A percentile compares a stretch with the other conserved stretches of the same genome.
Evolutionary conservation across 2,888 invertebrate genomes (phyloP).

Genomic region (Zaprionus bogoriensis): DNA sequence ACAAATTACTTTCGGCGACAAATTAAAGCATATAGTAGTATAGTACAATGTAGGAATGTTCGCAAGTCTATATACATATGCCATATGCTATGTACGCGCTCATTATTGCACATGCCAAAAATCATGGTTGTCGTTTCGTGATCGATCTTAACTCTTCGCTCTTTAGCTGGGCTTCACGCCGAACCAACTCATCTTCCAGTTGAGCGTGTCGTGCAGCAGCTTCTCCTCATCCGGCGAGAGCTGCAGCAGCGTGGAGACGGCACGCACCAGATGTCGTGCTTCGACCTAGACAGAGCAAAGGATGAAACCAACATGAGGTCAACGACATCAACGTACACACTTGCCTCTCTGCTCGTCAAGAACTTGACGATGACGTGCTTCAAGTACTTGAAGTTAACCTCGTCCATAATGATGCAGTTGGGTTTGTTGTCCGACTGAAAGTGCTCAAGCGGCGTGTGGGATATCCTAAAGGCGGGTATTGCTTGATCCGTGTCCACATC

Average conservation of each 20-base stretch:
- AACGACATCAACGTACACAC: no score
- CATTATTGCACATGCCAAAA: conserved; percentile 37
- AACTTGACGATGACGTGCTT: conserved; percentile 97
- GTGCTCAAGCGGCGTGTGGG: conserved; percentile 43
- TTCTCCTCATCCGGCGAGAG: conserved; percentile 94
- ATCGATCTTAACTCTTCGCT: conserved; percentile 85
- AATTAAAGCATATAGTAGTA: conserved; percentile 21
- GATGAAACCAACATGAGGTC: neutral
- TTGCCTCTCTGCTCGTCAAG: conserved; percentile 91
- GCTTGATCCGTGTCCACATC: conserved; percentile 56
- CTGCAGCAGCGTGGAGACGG: conserved; percentile 92
- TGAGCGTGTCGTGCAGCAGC: conserved; percentile 86
- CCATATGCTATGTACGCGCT: conserved; percentile 26
- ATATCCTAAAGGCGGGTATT: conserved; percentile 41
- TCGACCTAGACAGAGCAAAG: conserved; percentile 83
- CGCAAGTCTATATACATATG: conserved; percentile 33
- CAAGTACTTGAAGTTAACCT: conserved; percentile 92
- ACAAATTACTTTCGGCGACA: conserved; percentile 34
- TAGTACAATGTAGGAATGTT: conserved; percentile 24
- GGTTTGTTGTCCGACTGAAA: conserved; percentile 56
- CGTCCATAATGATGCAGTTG: conserved; percentile 84
- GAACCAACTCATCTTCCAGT: conserved; percentile 83
- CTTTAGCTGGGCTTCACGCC: conserved; percentile 85
- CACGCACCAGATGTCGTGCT: conserved; percentile 94
- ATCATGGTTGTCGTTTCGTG: conserved; percentile 5